Conservation (phyloP, 2,113 vertebrate genomes). For the Silurus glanis region DNA sequence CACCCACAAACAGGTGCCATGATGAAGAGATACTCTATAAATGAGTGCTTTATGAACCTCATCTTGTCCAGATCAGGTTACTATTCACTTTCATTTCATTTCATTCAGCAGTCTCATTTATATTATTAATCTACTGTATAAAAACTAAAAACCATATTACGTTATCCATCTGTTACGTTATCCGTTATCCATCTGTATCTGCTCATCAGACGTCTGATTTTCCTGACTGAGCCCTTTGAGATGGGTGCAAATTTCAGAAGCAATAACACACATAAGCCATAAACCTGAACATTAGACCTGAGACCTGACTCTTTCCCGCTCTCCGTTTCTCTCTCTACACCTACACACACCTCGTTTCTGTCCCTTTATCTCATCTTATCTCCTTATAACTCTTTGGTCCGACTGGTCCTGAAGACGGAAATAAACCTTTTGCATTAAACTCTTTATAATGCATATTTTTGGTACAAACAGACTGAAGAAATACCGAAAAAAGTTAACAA, state of each 20-base stretch:
- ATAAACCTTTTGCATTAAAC: neutral
- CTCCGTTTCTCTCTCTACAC: conserved; percentile 11
- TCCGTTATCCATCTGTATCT: no score
- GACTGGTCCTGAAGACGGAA: neutral
- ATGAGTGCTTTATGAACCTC: no score
- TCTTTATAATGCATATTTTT: neutral
- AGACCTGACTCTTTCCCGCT: neutral
- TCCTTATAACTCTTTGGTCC: neutral
- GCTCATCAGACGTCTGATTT: neutral
- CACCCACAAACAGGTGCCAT: no score
- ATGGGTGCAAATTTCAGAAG: conserved; percentile 5
- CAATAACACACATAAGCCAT: conserved; percentile 20
- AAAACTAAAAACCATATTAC: no score
- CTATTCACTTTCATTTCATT: no score
- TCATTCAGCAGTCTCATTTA: no score
- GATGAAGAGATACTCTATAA: no score
- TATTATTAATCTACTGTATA: no score
- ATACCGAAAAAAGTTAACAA: neutral
- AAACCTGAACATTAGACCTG: conserved; percentile 54
- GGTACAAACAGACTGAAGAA: neutral
- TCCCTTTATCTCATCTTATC: conserved; percentile 45
- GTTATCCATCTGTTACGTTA: no score
- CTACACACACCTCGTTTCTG: neutral
- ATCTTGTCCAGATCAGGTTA: no score
- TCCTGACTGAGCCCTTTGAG: neutral